Base-by-base conservation (phyloP, 2,113 vertebrate species). In the Camelus bactrianus region DNA sequence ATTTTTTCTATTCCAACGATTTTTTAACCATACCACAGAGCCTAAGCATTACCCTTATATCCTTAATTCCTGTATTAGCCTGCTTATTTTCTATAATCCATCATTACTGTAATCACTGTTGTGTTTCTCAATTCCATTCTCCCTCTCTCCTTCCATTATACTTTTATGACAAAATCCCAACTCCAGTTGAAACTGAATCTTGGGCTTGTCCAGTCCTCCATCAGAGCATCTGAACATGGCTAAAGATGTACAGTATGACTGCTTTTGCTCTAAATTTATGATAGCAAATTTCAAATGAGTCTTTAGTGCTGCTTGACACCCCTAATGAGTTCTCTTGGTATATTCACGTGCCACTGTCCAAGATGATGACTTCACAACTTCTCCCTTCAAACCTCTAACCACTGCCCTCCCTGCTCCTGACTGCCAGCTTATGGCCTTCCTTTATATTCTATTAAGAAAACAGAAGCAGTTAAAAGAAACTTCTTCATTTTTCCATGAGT, bases 261-360 rank as follows among this genome's bases (percentile, higher is more conserved):
- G 50, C 38, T 72, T 86, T 90, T 35, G 65, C n/a, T 94, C 76
- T 94, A 69, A 69, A 88, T 88, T 38, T 88, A 64, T 56, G 15
- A 30, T 35, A 46, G 72, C 17, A 50, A 16, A 48, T 56, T 94
- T 87, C 50, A 83, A n/a, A 79, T 26, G 56, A 84, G 26, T 54
- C 48, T 19, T 91, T 83, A n/a, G 30, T 60, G 14, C 42, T 52
- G 6, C 26, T 30, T 77, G 52, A 46, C 14, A 30, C 82, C 42
- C 52, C 30, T 69, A 3, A 12, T 69, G 0, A 24, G 42, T 75
- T 95, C 79, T 67, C 48, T 35, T 54, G 42, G 46, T 72, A 32
- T 67, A 26, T 72, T 79, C 72, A 35, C 16, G 38, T 54, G 16
- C 35, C 13, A 50, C 42, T 65, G 3, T 60, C n/a, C 20, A 62